Conservation (phyloP, 2,113 vertebrate genomes). For the Notarius quadriscutis region DNA sequence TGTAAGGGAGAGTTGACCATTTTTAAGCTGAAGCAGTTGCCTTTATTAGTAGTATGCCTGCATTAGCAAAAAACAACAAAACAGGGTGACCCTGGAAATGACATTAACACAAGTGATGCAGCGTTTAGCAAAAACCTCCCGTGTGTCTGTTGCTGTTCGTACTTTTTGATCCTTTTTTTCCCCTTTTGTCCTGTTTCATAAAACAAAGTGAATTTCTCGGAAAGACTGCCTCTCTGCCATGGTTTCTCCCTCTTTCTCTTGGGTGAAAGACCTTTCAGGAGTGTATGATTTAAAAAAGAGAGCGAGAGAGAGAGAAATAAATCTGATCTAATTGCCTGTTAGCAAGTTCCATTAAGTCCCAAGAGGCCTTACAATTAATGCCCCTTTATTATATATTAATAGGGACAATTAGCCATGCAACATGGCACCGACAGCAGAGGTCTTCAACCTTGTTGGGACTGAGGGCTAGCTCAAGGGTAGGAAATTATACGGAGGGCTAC, state of each 20-base stretch:
- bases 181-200: too few species aligned
- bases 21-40: conserved; percentile 1
- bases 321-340: conserved; percentile 49
- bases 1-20: background rate
- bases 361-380: conserved; percentile 40
- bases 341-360: conserved; percentile 49
- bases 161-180: background rate
- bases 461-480: too few species aligned
- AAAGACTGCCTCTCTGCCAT: background rate
- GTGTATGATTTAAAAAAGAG: conserved; percentile 20
- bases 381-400: conserved; percentile 44
- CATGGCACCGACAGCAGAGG: background rate
- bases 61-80: background rate
- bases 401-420: conserved; percentile 23
- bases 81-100: background rate
- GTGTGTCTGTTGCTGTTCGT: background rate
- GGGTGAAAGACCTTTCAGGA: conserved; percentile 32
- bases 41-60: conserved; percentile 9
- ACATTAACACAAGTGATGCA: conserved; percentile 2
- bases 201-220: too few species aligned
- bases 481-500: too few species aligned
- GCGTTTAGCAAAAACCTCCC: background rate
- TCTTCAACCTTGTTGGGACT: too few species aligned
- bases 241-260: background rate
- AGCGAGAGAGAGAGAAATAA: background rate